Percentiles rank a stretch among this genome's conserved stretches.
Evolutionary conservation across 92 coral and sea anemone genomes (phyloP).

Genomic region (Meandrina meandrites): DNA sequence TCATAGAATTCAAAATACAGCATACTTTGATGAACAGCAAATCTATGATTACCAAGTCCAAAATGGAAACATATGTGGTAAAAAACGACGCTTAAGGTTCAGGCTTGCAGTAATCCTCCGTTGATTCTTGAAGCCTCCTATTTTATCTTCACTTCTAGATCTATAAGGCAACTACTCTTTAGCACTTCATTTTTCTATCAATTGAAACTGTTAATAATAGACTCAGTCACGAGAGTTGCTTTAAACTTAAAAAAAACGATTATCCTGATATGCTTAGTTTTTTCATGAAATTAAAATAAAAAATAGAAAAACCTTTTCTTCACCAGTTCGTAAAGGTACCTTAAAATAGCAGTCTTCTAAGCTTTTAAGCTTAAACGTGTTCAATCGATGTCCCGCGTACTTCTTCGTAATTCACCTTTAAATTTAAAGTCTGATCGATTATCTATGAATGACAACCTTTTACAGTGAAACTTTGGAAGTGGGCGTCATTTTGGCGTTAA

Average conservation of each 20-base stretch:
- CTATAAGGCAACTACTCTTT: neutral
- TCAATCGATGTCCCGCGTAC: neutral
- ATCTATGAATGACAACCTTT: neutral
- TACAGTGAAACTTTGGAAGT: neutral
- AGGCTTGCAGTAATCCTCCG: no score
- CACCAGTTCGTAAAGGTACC: neutral
- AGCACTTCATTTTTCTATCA: no score
- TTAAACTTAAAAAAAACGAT: no score
- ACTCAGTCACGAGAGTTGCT: no score
- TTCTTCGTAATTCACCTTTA: neutral
- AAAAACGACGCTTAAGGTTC: no score
- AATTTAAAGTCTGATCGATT: neutral
- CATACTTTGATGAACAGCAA: neutral
- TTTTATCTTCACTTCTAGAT: neutral
- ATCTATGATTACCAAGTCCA: neutral
- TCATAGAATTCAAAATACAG: neutral
- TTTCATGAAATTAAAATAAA: neutral
- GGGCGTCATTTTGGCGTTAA: neutral
- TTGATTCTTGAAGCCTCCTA: neutral
- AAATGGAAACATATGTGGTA: neutral
- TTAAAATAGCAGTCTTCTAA: neutral
- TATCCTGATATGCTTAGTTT: neutral
- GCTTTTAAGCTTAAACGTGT: neutral
- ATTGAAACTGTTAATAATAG: no score
- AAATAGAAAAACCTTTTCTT: neutral